phyloP scores from a whole-genome alignment of 1,140 invertebrate genomes.

The Drosophila littoralis region DNA sequence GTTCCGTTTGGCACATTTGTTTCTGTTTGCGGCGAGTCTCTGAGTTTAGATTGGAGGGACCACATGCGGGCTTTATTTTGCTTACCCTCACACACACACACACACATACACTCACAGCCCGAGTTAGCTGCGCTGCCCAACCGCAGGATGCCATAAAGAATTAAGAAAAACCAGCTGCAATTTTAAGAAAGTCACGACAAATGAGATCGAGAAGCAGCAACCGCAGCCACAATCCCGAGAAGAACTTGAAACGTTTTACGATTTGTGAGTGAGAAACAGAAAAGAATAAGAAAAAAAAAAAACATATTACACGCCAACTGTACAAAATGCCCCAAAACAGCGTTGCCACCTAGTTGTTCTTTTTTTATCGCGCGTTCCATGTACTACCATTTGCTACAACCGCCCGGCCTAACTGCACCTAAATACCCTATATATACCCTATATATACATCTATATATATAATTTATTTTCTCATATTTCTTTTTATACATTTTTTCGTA shows the following conservation, averaged over 20 bases:
- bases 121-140: conserved; percentile 61
- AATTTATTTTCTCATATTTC: conserved; percentile 13
- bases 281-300: conserved; percentile 16
- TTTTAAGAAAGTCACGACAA: conserved; percentile 12
- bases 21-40: conserved; percentile 22
- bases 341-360: conserved; percentile 43
- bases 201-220: conserved; percentile 42
- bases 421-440: conserved; percentile 21
- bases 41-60: conserved; percentile 60
- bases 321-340: conserved; percentile 51
- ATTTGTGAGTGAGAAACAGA: conserved; percentile 63
- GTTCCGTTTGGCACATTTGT: background rate
- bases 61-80: conserved; percentile 54
- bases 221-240: conserved; percentile 29
- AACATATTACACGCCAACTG: conserved; percentile 33
- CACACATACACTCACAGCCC: conserved; percentile 17
- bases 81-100: conserved; percentile 27
- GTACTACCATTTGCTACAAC: conserved; percentile 54
- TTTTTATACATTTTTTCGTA: conserved; percentile 28
- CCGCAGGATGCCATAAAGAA: conserved; percentile 48
- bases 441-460: conserved; percentile 14
- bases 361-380: conserved; percentile 42
- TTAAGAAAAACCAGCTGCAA: conserved; percentile 24
- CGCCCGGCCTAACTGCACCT: conserved; percentile 65
- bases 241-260: conserved; percentile 14